Evolutionary conservation across 2,113 vertebrate species (phyloP), one percentile per base, ranked within the genome.

Genomic region (Chitala chitala): DNA sequence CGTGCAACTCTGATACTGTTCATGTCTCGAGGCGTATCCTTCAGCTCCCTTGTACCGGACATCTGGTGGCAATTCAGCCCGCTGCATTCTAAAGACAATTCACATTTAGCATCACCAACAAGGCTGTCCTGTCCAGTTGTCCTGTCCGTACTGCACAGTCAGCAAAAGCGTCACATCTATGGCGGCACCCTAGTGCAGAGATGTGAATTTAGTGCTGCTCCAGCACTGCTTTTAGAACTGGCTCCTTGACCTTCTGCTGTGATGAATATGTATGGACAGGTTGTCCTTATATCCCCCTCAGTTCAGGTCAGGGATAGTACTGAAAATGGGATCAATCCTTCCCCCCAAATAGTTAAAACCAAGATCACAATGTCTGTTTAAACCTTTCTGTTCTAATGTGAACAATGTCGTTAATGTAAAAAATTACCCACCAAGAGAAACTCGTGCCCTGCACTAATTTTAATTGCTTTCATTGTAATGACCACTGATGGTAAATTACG

Each of bases 251-350:
- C 78, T 82, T 80, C 78, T 80, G 65, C 54, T 7, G 38, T 74
- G 58, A 82, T 76, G 73, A 78, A 83, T 81, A 80, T 82, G 76
- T 69, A 80, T 63, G 55, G 75, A 76, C 53, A 74, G 71, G 63
- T 78, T 69, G 36, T 29, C 33, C 69, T 63, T 50, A 73, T 50
- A 15, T 22, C 24, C 73, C 38, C 33, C 51, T 61, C 17, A 20
- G 69, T 59, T 48, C 36, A 55, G 68, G 24, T 50, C 59, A 55
- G 0, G 4, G 64, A 72, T 76, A 81, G 76, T 75, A 73, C 73
- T 17, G 61, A 76, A 76, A 76, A 76, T 70, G 50, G 59, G 75
- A 78, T 80, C 73, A 75, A 78, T 79, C 74, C 74, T 38, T 44
- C 42, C 26, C 38, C 33, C 42, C n/a, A n/a, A n/a, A n/a, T n/a